Conservation (phyloP, 64 coral and sea anemone genomes). For the Actinia tenebrosa region DNA sequence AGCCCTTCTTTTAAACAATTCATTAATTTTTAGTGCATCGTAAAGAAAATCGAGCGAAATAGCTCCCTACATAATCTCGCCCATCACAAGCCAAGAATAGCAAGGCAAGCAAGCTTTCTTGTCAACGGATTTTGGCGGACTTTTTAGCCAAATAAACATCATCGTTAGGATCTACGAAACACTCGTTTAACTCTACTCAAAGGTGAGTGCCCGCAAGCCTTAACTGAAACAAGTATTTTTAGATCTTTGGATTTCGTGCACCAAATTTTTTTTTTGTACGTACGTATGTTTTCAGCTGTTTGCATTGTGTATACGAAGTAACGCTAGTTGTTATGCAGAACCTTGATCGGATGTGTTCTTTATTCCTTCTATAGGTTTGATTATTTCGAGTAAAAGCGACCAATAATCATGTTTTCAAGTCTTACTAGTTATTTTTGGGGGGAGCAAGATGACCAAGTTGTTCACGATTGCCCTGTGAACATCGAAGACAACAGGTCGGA, state of each 20-base stretch:
- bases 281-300: not conserved
- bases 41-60: constrained; percentile 21
- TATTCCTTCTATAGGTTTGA: not conserved
- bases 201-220: not conserved
- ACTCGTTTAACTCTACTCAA: not conserved
- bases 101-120: constrained; percentile 11
- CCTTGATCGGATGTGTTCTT: constrained; percentile 6
- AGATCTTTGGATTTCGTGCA: not conserved
- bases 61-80: constrained; percentile 15
- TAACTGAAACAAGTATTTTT: not conserved
- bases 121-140: constrained; percentile 66
- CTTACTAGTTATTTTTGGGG: constrained; percentile 92
- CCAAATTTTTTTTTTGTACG: not conserved
- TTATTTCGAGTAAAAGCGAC: not conserved
- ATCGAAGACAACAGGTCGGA: constrained; percentile 68
- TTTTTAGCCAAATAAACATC: not conserved
- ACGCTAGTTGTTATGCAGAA: not conserved
- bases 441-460: constrained; percentile 72
- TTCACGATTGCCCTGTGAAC: constrained; percentile 61
- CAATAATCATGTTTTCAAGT: constrained; percentile 66
- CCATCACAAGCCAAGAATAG: constrained; percentile 22
- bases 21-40: constrained; percentile 20
- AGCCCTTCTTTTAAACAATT: constrained; percentile 9
- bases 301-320: not conserved
- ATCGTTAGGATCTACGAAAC: not conserved